Evolutionary conservation across 2,797 vertebrate genomes (phyloP), one percentile per base, ranked within the genome.

Genomic region (Falco cherrug): DNA sequence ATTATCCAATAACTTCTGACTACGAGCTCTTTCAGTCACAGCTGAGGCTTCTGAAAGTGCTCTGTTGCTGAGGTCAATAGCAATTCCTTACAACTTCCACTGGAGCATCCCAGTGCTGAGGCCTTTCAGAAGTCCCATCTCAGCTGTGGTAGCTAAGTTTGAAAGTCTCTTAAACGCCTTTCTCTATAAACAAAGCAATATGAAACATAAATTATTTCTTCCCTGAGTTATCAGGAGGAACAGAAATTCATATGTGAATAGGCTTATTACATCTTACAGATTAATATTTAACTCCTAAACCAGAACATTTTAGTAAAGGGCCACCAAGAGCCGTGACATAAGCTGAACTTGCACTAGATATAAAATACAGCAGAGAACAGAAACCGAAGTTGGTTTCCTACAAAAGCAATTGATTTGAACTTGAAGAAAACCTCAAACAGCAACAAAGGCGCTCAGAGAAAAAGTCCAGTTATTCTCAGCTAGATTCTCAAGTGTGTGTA

Each of bases 1-100:
- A 84, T 73, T 87, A 71, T 88, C 90, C 71, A 54, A 68, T 93
- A 95, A 87, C 10, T 77, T 95, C 56, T 68, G 60, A 71, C 77
- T 91, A 76, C 6, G 3, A 41, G 22, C 29, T 68, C 31, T 68
- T 87, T 87, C 84, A 90, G 41, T 57, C 74, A 60, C 5, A 0
- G 41, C 9, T 77, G 84, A 92, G 63, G 53, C 81, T 89, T 92
- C 78, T 84, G 53, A 76, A 90, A 93, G n/a, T n/a, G 35, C 43
- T 91, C 50, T 63, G n/a, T 39, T 70, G 22, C 31, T 54, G 57
- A 64, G 57, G 48, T 94, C 85, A 89, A 64, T 48, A 94, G 24
- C 61, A 92, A 37, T n/a, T 82, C 81, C 48, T 87, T 56, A 77
- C 43, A 84, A 71, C 33, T 82, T 94, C 56, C 57, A n/a, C 21